Percentiles rank a stretch among this genome's conserved stretches.
These are phyloP conservation scores for Corythaeola cristata DNA, from an alignment of 2,113 vertebrate genomes.

Conservation along the genomic window DNA sequence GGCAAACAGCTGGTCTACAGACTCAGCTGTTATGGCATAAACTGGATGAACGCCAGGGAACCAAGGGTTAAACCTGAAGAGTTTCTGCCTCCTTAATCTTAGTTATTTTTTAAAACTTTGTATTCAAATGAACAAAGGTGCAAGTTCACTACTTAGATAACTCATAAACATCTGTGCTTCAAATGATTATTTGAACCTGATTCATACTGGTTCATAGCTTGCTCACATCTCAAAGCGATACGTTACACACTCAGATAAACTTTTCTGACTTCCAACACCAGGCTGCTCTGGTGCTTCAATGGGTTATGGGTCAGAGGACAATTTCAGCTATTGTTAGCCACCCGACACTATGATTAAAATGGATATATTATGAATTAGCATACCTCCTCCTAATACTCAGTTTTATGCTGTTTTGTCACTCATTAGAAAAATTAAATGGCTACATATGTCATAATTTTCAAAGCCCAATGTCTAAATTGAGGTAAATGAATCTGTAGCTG, in stretches of 20 bases:
- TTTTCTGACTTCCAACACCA: background rate
- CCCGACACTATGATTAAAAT: background rate
- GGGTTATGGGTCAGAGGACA: background rate
- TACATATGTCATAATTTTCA: background rate
- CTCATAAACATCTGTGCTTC: background rate
- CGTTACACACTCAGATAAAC: background rate
- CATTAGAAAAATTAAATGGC: background rate
- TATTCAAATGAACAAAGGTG: background rate
- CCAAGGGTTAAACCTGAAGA: background rate
- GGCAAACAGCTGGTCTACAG: slow-evolving; percentile 31
- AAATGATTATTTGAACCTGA: background rate
- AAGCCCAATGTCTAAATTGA: background rate
- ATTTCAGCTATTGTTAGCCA: background rate
- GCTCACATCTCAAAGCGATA: background rate
- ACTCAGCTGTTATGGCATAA: slow-evolving; percentile 39
- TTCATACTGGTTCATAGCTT: background rate
- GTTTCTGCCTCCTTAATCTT: background rate
- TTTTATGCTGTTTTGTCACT: background rate
- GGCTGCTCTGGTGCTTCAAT: background rate
- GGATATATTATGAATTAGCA: background rate
- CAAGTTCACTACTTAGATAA: background rate
- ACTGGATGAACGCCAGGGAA: background rate
- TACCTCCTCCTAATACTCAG: background rate
- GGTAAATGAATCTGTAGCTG: background rate
- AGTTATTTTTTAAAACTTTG: background rate